These are phyloP conservation scores for Melitaea cinxia DNA, from an alignment of 1,140 invertebrate species.

Conservation along the genomic window DNA sequence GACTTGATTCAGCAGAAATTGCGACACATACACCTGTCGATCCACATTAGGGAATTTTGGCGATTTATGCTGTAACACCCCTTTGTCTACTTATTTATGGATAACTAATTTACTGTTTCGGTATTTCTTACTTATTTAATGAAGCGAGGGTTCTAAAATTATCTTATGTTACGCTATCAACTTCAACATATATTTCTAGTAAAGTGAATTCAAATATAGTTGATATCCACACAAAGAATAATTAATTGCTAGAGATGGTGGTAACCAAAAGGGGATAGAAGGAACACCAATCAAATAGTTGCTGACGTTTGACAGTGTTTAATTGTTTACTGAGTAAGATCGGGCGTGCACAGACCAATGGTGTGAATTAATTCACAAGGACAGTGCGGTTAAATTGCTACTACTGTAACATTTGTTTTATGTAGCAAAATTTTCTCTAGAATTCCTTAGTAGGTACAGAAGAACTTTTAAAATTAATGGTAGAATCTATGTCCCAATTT, in stretches of 20 bases:
- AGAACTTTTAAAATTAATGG: too few species aligned
- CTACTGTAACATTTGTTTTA: background rate
- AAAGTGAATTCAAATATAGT: background rate
- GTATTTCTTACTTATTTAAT: too few species aligned
- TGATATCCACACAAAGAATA: background rate
- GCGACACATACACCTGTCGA: too few species aligned
- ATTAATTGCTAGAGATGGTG: background rate
- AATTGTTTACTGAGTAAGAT: conserved; percentile 6
- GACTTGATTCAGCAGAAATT: too few species aligned
- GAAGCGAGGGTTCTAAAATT: too few species aligned
- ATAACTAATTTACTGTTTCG: too few species aligned
- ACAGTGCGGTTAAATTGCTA: background rate
- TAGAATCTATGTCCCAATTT: too few species aligned
- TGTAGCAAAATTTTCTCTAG: background rate
- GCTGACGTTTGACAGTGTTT: conserved; percentile 1
- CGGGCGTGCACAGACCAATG: background rate
- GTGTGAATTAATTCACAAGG: conserved; percentile 1
- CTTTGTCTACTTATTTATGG: too few species aligned
- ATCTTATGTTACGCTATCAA: too few species aligned
- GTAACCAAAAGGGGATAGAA: conserved; percentile 2
- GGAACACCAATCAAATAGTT: background rate
- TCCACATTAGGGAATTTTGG: too few species aligned
- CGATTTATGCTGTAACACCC: too few species aligned
- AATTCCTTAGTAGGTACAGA: too few species aligned
- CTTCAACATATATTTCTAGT: background rate